Evolutionary conservation across 2,113 vertebrate species (phyloP).

Genomic region (Carassius carassius): DNA sequence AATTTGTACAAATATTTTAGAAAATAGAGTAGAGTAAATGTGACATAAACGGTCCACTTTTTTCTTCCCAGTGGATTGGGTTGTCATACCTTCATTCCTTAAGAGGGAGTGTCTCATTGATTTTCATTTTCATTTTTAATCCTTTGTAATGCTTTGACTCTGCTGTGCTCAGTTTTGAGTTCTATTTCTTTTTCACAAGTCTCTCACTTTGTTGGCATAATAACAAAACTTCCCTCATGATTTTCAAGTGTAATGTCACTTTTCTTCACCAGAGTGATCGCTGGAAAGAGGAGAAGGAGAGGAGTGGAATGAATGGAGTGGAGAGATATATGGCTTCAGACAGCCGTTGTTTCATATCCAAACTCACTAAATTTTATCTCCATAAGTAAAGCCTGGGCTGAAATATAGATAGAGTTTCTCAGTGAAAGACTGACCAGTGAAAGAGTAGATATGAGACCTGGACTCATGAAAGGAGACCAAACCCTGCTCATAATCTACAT

Average conservation of each 20-base stretch:
- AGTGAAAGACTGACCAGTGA: constrained; percentile 32
- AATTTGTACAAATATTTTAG: background rate
- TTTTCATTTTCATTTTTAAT: constrained; percentile 77
- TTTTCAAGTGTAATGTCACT: too few species aligned
- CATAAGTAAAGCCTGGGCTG: constrained; percentile 7
- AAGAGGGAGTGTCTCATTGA: constrained; percentile 82
- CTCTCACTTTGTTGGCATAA: background rate
- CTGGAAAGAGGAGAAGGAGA: constrained; percentile 74
- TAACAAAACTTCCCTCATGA: background rate
- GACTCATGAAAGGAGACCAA: too few species aligned
- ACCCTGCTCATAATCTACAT: too few species aligned
- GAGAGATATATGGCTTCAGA: constrained; percentile 76
- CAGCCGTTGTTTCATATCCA: constrained; percentile 84
- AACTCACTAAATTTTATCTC: constrained; percentile 61
- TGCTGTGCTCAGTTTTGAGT: background rate
- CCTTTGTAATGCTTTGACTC: constrained; percentile 73
- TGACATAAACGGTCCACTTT: background rate
- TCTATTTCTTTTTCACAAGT: background rate
- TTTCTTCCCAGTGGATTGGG: constrained; percentile 71
- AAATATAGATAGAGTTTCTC: constrained; percentile 26
- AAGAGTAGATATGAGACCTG: constrained; percentile 1
- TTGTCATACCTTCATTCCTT: constrained; percentile 85
- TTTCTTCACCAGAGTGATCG: constrained; percentile 78
- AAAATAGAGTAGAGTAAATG: background rate
- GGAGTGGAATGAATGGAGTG: constrained; percentile 52